These are phyloP conservation scores for Ondatra zibethicus DNA, from an alignment of 2,113 vertebrate genomes.

Conservation along the genomic window DNA sequence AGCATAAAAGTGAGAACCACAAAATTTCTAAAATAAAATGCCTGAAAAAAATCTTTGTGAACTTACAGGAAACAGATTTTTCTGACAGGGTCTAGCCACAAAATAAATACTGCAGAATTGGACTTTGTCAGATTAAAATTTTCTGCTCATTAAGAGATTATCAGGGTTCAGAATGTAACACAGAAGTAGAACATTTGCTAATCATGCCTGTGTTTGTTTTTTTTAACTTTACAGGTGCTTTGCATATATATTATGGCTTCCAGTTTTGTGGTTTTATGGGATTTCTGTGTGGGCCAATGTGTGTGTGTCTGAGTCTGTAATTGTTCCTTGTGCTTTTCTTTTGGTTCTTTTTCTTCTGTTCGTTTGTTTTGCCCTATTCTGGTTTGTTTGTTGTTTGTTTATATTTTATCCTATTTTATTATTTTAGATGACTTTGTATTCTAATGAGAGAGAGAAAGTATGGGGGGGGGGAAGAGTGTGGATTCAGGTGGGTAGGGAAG, in stretches of 20 bases:
- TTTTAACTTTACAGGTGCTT: neutral
- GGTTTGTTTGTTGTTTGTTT: neutral
- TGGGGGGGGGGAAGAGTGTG: neutral
- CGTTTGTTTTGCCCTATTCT: neutral
- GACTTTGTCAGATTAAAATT: conserved; percentile 18
- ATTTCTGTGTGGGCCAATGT: neutral
- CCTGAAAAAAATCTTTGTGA: conserved; percentile 26
- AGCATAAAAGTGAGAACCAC: conserved; percentile 43
- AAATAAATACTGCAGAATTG: conserved; percentile 47
- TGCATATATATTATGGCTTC: neutral
- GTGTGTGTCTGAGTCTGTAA: neutral
- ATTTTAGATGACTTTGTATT: neutral
- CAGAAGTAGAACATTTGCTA: neutral
- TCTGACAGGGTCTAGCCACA: conserved; percentile 31
- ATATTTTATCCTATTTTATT: neutral
- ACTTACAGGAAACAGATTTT: conserved; percentile 48
- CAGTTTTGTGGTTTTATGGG: neutral
- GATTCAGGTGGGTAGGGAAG: neutral
- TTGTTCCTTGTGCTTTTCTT: neutral
- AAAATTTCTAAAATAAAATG: conserved; percentile 61
- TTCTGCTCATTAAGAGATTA: conserved; percentile 49
- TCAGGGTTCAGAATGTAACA: neutral
- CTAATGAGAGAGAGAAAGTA: neutral
- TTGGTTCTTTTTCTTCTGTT: neutral
- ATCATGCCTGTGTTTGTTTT: neutral